A percentile compares a stretch with the other conserved stretches of the same genome.
Evolutionary conservation across 2,888 invertebrate genomes (phyloP).

Genomic region (Zaprionus bogoriensis): DNA sequence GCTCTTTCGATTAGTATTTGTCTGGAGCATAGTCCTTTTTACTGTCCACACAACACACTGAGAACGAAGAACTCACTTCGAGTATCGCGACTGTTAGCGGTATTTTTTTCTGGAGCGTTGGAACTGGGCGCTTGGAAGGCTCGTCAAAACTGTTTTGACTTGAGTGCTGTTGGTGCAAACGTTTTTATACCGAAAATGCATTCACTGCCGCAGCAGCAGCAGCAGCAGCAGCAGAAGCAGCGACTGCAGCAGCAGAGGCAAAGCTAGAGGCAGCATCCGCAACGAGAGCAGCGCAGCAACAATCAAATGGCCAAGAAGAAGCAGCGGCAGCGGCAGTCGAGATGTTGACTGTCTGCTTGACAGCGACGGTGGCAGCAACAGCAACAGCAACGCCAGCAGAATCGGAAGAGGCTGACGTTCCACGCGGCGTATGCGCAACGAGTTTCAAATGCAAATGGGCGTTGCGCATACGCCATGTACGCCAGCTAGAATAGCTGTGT

Average conservation of each 20-base stretch:
- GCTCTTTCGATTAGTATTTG: background rate
- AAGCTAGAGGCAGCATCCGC: constrained; percentile 39
- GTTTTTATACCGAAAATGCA: constrained; percentile 79
- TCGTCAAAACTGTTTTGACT: constrained; percentile 79
- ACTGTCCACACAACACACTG: constrained; percentile 11
- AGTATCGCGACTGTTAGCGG: constrained; percentile 51
- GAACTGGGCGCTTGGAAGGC: constrained; percentile 76
- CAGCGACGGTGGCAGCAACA: constrained; percentile 29
- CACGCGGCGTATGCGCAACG: constrained; percentile 78
- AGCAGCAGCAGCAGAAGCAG: constrained; percentile 4
- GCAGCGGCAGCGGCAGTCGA: constrained; percentile 15
- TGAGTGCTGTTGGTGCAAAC: constrained; percentile 62
- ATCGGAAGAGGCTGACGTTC: constrained; percentile 60
- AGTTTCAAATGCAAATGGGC: constrained; percentile 78
- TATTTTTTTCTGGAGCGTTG: constrained; percentile 17
- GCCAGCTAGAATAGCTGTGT: constrained; percentile 5
- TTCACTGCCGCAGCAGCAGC: constrained; percentile 45
- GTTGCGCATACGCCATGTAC: constrained; percentile 78
- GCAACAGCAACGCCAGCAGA: constrained; percentile 24
- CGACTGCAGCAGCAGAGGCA: constrained; percentile 2
- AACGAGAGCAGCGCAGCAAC: constrained; percentile 33
- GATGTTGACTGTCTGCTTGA: constrained; percentile 19
- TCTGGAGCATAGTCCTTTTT: constrained; percentile 9
- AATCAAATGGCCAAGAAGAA: constrained; percentile 12
- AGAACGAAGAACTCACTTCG: constrained; percentile 53